These are phyloP conservation scores for Xiphydria camelus DNA, from an alignment of 2,888 invertebrate genomes.

Conservation along the genomic window DNA sequence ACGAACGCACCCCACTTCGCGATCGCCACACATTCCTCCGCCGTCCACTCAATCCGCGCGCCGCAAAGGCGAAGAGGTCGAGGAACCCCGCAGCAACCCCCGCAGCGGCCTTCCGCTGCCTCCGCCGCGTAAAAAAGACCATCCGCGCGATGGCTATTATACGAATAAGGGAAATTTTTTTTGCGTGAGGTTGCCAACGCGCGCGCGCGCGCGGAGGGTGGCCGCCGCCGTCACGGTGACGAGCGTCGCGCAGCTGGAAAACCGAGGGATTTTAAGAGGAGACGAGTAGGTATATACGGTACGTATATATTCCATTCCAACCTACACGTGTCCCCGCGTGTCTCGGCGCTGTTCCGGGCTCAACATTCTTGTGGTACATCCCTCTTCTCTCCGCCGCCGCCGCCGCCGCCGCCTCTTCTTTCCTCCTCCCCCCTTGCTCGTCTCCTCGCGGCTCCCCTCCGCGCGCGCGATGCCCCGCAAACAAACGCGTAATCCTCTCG, in stretches of 20 bases:
- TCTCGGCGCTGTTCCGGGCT: slow-evolving; percentile 46
- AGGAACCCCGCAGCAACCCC: too few relatives aligned
- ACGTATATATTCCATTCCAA: slow-evolving; percentile 39
- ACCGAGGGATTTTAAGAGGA: slow-evolving; percentile 25
- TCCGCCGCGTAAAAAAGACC: too few relatives aligned
- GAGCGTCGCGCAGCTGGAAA: slow-evolving; percentile 55
- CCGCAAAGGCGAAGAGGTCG: too few relatives aligned
- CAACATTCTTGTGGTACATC: slow-evolving; percentile 42
- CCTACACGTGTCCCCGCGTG: slow-evolving; percentile 53
- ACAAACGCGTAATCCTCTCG: slow-evolving; percentile 50
- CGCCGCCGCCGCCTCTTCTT: slow-evolving; percentile 18
- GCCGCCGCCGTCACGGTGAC: slow-evolving; percentile 51
- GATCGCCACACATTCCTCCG: too few relatives aligned
- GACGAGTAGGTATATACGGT: slow-evolving; percentile 5
- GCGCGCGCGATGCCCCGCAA: slow-evolving; percentile 29
- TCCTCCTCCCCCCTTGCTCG: slow-evolving; percentile 13
- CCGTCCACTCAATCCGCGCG: too few relatives aligned
- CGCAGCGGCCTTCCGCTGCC: too few relatives aligned
- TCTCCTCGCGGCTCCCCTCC: slow-evolving; percentile 24
- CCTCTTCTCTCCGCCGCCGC: not conserved
- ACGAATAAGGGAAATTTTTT: slow-evolving; percentile 12
- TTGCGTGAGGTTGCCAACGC: not conserved
- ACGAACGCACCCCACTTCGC: too few relatives aligned
- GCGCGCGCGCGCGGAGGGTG: slow-evolving; percentile 45
- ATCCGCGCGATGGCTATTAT: too few relatives aligned